phyloP scores from a whole-genome alignment of 2,113 vertebrate species.

The Ammodytes marinus region DNA sequence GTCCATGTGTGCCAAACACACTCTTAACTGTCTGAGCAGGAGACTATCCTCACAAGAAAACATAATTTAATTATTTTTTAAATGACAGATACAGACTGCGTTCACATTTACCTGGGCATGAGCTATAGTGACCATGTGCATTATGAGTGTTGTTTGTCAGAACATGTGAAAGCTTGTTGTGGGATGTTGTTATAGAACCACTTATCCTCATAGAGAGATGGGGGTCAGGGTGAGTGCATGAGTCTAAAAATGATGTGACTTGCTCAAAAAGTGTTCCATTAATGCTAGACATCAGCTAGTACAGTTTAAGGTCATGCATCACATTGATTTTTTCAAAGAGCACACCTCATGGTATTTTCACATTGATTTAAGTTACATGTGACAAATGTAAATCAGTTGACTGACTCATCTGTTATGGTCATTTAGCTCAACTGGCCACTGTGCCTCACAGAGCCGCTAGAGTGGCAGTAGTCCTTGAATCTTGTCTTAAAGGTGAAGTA shows the following conservation, averaged over 20 bases:
- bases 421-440: too few relatives aligned
- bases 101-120: not conserved
- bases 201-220: not conserved
- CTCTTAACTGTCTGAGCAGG: not conserved
- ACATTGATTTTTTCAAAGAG: not conserved
- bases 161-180: not conserved
- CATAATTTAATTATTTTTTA: not conserved
- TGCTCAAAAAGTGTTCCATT: not conserved
- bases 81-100: not conserved
- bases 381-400: not conserved
- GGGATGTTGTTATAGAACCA: not conserved
- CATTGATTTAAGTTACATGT: not conserved
- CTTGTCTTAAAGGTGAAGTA: too few relatives aligned
- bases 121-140: not conserved
- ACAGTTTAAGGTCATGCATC: not conserved
- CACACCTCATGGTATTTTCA: not conserved
- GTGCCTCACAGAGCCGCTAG: too few relatives aligned
- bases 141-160: not conserved
- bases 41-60: not conserved
- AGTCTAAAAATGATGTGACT: not conserved
- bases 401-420: not conserved
- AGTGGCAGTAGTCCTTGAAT: too few relatives aligned
- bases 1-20: not conserved
- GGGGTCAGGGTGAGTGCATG: not conserved
- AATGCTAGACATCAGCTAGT: not conserved